Conservation (phyloP, 2,797 vertebrate genomes). For the Myotis vivesi region DNA sequence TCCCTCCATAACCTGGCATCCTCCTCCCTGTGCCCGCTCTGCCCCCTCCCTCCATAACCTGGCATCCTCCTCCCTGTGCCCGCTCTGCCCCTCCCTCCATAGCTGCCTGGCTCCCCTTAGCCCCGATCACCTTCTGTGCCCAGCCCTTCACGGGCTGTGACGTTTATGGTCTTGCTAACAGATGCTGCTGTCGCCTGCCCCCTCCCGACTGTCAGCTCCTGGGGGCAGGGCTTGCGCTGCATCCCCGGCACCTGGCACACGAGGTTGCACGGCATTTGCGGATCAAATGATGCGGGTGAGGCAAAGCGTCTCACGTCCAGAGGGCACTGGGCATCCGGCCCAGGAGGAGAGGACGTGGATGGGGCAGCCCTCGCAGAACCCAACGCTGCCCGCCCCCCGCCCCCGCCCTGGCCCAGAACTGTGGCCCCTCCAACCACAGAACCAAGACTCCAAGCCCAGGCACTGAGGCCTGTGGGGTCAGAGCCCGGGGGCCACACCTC, state of each 20-base stretch:
- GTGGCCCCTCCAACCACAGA: not conserved
- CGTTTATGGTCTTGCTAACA: rapidly evolving
- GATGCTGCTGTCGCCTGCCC: rapidly evolving
- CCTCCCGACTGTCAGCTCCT: not conserved
- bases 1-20: too few relatives aligned
- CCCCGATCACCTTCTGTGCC: rapidly evolving
- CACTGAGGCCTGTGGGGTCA: rapidly evolving
- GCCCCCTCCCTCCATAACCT: too few relatives aligned
- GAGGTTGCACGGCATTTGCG: rapidly evolving
- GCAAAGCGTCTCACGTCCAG: not conserved
- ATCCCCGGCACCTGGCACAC: rapidly evolving
- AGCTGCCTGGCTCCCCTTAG: not conserved
- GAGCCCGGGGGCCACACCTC: rapidly evolving
- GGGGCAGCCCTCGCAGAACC: not conserved
- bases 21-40: too few relatives aligned
- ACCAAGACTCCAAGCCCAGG: rapidly evolving
- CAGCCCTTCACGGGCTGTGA: rapidly evolving
- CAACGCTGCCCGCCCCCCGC: rapidly evolving
- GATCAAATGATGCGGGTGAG: rapidly evolving
- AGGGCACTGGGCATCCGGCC: not conserved
- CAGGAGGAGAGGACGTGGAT: not conserved
- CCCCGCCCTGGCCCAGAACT: not conserved
- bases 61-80: too few relatives aligned
- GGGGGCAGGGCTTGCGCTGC: rapidly evolving
- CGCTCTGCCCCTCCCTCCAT: too few relatives aligned